These are phyloP conservation scores for Formica selysi DNA, from an alignment of 1,140 invertebrate genomes.

Conservation along the genomic window DNA sequence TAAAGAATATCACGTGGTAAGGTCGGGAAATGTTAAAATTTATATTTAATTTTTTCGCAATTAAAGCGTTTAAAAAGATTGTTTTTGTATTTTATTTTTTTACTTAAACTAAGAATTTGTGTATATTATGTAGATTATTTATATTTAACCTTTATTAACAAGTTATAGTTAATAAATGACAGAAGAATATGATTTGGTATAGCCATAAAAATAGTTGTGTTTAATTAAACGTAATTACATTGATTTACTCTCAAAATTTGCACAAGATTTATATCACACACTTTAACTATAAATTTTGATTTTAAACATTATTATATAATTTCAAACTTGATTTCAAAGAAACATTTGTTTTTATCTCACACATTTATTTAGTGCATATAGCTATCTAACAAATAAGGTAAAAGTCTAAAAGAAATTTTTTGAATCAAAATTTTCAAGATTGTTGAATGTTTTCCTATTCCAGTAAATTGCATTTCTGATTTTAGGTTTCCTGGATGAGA, in stretches of 20 bases:
- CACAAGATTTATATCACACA: neutral
- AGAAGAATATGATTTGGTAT: conserved; percentile 1
- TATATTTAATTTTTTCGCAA: neutral
- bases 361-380: neutral
- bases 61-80: neutral
- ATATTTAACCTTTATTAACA: neutral
- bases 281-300: neutral
- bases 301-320: neutral
- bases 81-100: neutral
- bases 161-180: neutral
- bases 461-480: conserved; percentile 61
- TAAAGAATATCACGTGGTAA: neutral
- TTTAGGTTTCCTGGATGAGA: conserved; percentile 93
- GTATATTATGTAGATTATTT: neutral
- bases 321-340: neutral
- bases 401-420: neutral
- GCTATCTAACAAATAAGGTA: neutral
- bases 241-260: neutral
- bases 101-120: neutral
- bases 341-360: neutral
- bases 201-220: neutral
- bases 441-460: neutral
- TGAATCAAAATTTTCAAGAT: neutral
- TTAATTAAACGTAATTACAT: neutral
- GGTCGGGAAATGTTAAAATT: neutral